Evolutionary conservation across 2,113 vertebrate genomes (phyloP).

Genomic region (Tupaia chinensis): DNA sequence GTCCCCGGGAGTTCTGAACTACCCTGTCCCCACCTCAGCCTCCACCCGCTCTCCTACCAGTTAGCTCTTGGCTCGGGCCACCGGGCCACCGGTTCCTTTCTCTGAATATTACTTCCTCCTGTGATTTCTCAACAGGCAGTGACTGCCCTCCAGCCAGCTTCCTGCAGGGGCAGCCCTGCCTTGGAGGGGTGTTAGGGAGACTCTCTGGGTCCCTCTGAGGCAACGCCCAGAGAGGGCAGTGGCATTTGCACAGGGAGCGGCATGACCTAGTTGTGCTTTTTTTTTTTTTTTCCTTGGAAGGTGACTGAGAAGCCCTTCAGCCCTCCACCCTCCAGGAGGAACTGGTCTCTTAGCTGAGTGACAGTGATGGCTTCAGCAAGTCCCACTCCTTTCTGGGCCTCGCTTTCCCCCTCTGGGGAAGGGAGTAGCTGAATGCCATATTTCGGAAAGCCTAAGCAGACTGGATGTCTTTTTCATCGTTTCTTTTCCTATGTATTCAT

Average conservation of each 20-base stretch:
- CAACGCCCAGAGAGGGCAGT: not conserved
- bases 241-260: not conserved
- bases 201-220: rapidly evolving
- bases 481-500: too few species aligned
- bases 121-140: conserved; percentile 20
- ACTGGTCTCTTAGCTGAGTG: not conserved
- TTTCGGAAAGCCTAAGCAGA: not conserved
- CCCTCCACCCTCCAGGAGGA: not conserved
- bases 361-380: not conserved
- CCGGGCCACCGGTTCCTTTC: conserved; percentile 29
- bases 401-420: not conserved
- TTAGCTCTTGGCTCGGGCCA: conserved; percentile 9
- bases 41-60: not conserved
- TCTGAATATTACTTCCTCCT: conserved; percentile 72
- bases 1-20: not conserved
- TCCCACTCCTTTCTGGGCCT: not conserved
- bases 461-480: not conserved
- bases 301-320: not conserved
- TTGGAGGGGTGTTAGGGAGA: not conserved
- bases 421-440: not conserved
- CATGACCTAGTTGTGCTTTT: too few species aligned
- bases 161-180: not conserved
- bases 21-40: not conserved
- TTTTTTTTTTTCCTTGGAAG: not conserved
- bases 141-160: conserved; percentile 44